A percentile compares a stretch with the other conserved stretches of the same genome.
These are phyloP conservation scores for Bembecia ichneumoniformis DNA, from an alignment of 2,888 invertebrate species.

Conservation along the genomic window DNA sequence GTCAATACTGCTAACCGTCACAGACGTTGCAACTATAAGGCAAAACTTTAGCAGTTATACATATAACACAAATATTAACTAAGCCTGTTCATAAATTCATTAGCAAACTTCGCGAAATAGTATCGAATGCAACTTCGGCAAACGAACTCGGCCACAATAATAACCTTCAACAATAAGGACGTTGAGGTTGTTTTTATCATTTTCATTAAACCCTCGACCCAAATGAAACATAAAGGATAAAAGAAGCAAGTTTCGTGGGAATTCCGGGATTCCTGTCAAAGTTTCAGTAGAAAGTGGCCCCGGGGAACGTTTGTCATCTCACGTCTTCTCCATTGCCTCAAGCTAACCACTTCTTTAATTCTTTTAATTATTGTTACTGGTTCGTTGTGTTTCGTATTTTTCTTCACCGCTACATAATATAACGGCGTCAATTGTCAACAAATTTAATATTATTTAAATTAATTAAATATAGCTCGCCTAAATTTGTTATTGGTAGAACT, in stretches of 20 bases:
- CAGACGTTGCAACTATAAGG: background rate
- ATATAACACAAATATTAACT: conserved; percentile 9
- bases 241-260: conserved; percentile 31
- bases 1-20: background rate
- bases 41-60: background rate
- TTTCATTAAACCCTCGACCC: conserved; percentile 33
- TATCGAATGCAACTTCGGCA: background rate
- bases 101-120: conserved; percentile 4
- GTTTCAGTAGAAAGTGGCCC: conserved; percentile 28
- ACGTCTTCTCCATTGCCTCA: conserved; percentile 10
- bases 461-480: no score
- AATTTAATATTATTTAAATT: no score
- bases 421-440: no score
- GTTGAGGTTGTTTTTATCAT: conserved; percentile 26
- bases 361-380: conserved; percentile 13
- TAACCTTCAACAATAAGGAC: conserved; percentile 19
- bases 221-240: conserved; percentile 36
- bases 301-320: conserved; percentile 40
- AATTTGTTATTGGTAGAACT: no score
- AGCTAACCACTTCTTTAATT: conserved; percentile 21
- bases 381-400: background rate
- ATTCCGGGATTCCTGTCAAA: conserved; percentile 28
- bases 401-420: background rate
- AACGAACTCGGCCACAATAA: conserved; percentile 13
- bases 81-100: conserved; percentile 9